These are phyloP conservation scores for Etheostoma cragini DNA, from an alignment of 2,113 vertebrate species.

Conservation along the genomic window DNA sequence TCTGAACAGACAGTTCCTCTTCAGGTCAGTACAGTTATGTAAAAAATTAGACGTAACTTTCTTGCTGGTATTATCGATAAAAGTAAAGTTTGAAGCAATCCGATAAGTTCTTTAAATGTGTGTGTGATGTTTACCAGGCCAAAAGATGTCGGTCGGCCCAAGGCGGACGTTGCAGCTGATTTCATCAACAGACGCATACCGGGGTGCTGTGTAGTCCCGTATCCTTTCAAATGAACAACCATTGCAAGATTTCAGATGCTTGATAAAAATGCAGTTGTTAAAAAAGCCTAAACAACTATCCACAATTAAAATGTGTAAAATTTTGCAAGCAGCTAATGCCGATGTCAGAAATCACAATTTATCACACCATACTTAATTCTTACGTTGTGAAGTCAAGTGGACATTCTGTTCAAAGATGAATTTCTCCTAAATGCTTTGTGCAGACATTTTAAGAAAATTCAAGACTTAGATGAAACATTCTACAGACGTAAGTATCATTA, in stretches of 20 bases:
- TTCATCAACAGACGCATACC: conserved; percentile 92
- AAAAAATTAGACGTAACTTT: neutral
- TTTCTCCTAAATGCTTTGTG: conserved; percentile 81
- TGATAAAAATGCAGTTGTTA: neutral
- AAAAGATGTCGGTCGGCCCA: conserved; percentile 92
- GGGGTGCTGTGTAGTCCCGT: conserved; percentile 90
- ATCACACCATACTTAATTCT: neutral
- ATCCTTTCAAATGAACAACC: conserved; percentile 83
- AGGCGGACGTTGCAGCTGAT: conserved; percentile 94
- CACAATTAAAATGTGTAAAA: neutral
- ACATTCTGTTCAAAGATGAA: conserved; percentile 4
- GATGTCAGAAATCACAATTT: neutral
- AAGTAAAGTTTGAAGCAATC: neutral
- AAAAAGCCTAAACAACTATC: neutral
- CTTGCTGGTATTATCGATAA: neutral
- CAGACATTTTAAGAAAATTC: conserved; percentile 96
- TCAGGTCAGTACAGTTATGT: conserved; percentile 86
- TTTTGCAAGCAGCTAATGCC: neutral
- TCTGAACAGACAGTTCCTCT: conserved; percentile 94
- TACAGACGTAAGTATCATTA: conserved; percentile 90
- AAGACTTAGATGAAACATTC: conserved; percentile 93
- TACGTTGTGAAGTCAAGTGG: neutral
- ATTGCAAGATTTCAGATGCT: neutral
- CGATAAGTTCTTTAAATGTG: conserved; percentile 6
- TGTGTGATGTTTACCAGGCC: conserved; percentile 78